Percentiles rank a stretch among this genome's conserved stretches.
Evolutionary conservation across 2,888 invertebrate species (phyloP).

Genomic region (Leucoptera coffeella): DNA sequence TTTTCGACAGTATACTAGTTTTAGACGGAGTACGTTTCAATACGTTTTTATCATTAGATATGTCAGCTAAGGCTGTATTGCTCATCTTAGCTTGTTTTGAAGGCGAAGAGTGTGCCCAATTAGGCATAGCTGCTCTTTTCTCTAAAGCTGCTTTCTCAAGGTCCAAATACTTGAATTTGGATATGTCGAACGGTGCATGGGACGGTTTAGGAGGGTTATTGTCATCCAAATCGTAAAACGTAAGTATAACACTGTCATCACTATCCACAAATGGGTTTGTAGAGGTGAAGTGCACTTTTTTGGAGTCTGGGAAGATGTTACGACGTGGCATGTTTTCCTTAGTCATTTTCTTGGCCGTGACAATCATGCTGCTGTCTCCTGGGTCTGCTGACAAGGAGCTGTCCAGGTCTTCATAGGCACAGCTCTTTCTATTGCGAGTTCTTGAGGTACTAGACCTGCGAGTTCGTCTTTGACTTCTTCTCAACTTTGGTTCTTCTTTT

Average conservation of each 20-base stretch:
- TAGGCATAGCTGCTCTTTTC: constrained; percentile 21
- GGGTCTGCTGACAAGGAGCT: constrained; percentile 54
- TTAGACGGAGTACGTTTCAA: constrained; percentile 37
- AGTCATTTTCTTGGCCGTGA: constrained; percentile 47
- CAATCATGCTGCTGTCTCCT: constrained; percentile 45
- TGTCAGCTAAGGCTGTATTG: constrained; percentile 21
- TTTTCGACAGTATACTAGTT: constrained; percentile 24
- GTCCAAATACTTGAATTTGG: constrained; percentile 40
- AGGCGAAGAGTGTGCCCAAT: constrained; percentile 31
- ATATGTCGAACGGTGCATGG: constrained; percentile 19
- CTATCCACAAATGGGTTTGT: constrained; percentile 40
- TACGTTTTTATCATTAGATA: constrained; percentile 17
- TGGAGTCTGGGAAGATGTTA: constrained; percentile 32
- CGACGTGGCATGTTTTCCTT: constrained; percentile 37
- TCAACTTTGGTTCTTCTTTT: constrained; percentile 12
- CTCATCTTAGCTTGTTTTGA: constrained; percentile 29
- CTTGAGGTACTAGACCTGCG: constrained; percentile 20
- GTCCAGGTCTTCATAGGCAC: constrained; percentile 48
- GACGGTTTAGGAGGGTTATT: constrained; percentile 14
- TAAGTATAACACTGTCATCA: constrained; percentile 42
- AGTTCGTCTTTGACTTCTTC: constrained; percentile 12
- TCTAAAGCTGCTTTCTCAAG: constrained; percentile 25
- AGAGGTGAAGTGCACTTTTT: constrained; percentile 41
- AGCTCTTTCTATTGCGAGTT: constrained; percentile 23
- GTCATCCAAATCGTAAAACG: constrained; percentile 39